Base-by-base conservation (phyloP, 2,888 invertebrate genomes). In the Elegia similella region DNA sequence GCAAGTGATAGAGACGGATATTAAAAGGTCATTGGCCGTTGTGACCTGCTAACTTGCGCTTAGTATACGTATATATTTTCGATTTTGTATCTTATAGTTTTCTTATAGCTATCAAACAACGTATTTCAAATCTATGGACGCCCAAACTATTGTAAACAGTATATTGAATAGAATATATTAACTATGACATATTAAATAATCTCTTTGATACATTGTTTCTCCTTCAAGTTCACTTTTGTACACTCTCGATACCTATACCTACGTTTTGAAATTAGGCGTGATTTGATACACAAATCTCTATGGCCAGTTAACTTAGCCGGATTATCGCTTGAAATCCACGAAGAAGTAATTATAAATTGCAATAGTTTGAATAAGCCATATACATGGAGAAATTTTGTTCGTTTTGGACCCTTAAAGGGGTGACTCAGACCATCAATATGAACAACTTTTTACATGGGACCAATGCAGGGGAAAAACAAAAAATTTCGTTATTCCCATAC, bases 61-160 rank as follows among this genome's bases (percentile, higher is more conserved):
- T 38, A 38, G 12, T 38, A 38, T 38, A 12, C 38, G n/a, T 38
- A 38, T 38, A 38, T 38, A 38, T 38, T 38, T 38, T 38, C 38
- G 38, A n/a, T 38, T 12, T n/a, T 34, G 34, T 34, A 34, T 12
- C n/a, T n/a, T n/a, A n/a, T n/a, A 34, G 2, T 12, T 7, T 34
- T 10, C 34, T 12, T 2, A 1, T 10, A 34, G 34, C 34, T 34
- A 34, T 34, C 10, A 7, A 38, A 3, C 38, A 34, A n/a, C n/a
- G 12, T 6, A 12, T 6, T 38, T 29, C 42, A 32, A 52, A 52
- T 16, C 57, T 61, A 63, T 65, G 67, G 67, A 65, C 63, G 60
- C 42, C 63, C 63, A 62, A 64, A 62, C 59, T 60, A 60, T 12
- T 46, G 13, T 56, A 57, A 47, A 43, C 57, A 60, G 32, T 55